These are phyloP conservation scores for Leucosticte australis DNA, from an alignment of 2,113 vertebrate genomes.

Conservation along the genomic window DNA sequence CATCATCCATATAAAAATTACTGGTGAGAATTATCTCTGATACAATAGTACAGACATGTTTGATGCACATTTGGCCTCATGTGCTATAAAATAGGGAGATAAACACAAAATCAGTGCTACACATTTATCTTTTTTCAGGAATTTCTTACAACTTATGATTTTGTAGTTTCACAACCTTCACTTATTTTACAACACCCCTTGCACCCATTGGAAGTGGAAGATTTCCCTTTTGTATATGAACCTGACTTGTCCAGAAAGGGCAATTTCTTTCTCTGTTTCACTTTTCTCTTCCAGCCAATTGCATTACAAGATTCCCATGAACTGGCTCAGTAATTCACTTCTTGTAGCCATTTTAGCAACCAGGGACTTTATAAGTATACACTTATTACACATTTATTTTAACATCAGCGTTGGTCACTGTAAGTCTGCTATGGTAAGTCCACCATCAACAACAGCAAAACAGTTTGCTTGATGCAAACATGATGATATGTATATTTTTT, in stretches of 20 bases:
- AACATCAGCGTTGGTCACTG: neutral
- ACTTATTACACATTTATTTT: neutral
- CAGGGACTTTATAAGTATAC: neutral
- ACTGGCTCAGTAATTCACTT: neutral
- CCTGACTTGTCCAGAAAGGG: neutral
- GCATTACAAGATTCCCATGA: neutral
- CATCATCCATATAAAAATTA: neutral
- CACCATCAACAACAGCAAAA: neutral
- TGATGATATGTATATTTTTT: neutral
- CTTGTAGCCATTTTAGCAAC: neutral
- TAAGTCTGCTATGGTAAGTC: neutral
- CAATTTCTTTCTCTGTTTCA: neutral
- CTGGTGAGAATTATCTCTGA: neutral
- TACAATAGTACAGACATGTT: neutral
- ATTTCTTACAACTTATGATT: neutral
- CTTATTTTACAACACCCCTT: neutral
- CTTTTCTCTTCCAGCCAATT: neutral
- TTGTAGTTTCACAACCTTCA: neutral
- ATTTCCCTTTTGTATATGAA: neutral
- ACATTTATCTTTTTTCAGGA: neutral
- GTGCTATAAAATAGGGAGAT: neutral
- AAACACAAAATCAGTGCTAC: neutral
- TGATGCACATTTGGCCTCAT: neutral
- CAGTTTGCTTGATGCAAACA: neutral
- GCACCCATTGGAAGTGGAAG: neutral